Evolutionary conservation across 2,113 vertebrate genomes (phyloP).

Genomic region (Neolamprologus caudopunctatus): DNA sequence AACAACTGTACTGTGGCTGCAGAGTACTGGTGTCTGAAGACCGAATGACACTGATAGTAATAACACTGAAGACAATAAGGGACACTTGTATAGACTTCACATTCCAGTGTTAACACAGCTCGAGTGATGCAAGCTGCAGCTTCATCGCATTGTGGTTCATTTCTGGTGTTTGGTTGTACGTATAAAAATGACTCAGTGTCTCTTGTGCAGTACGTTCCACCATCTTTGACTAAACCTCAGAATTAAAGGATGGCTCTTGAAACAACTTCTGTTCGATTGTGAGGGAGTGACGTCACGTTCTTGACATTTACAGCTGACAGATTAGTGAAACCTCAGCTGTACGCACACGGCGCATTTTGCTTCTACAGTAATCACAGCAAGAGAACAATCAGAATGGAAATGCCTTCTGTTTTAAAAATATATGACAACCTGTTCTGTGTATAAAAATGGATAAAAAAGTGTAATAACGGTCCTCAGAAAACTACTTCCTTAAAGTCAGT

Average conservation of each 20-base stretch:
- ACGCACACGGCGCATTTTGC: background rate
- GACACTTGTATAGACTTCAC: background rate
- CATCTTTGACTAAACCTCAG: background rate
- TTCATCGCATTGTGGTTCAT: background rate
- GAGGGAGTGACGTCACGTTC: background rate
- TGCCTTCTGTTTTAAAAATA: background rate
- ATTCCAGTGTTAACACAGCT: background rate
- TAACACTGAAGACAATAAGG: background rate
- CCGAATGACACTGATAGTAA: background rate
- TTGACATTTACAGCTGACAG: constrained; percentile 2
- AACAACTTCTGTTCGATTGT: background rate
- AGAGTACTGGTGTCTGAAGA: background rate
- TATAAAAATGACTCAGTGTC: background rate
- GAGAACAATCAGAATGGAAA: background rate
- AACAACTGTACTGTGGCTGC: background rate
- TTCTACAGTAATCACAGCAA: background rate
- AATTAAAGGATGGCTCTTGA: background rate
- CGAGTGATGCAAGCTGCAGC: background rate
- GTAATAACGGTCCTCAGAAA: background rate
- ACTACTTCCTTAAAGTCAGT: background rate
- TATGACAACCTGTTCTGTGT: background rate
- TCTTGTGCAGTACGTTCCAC: background rate
- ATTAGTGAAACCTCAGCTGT: background rate
- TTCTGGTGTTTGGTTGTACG: background rate
- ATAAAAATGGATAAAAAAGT: fast-evolving